Evolutionary conservation across 1,140 invertebrate species (phyloP).

Genomic region (Heliconius melpomene): DNA sequence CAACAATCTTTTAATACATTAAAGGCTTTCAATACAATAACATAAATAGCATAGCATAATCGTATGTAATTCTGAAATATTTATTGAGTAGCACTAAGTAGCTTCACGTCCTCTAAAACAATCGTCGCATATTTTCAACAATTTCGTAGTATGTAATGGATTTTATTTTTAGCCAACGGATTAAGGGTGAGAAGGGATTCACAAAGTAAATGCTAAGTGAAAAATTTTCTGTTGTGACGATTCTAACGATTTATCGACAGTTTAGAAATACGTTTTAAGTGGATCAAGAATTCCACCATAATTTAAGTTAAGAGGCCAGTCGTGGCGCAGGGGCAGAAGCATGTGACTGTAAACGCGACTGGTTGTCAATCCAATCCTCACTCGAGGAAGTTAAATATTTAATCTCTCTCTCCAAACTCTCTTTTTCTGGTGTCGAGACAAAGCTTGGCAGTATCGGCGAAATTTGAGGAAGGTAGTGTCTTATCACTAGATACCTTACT

Average conservation of each 20-base stretch:
- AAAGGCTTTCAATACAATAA: neutral
- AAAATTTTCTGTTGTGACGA: neutral
- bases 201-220: neutral
- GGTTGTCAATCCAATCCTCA: no score
- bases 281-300: neutral
- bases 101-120: neutral
- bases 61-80: neutral
- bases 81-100: neutral
- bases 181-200: neutral
- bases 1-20: neutral
- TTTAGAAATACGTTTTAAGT: slow-evolving; percentile 5
- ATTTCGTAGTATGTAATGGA: slow-evolving; percentile 11
- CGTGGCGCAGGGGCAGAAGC: no score
- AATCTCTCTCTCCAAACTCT: no score
- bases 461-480: no score
- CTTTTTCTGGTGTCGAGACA: no score
- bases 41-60: slow-evolving; percentile 3
- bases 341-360: no score
- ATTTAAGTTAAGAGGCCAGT: neutral
- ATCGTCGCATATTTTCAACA: neutral
- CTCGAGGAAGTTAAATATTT: no score
- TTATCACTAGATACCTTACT: no score
- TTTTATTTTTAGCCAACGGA: neutral
- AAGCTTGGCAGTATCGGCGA: no score
- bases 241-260: neutral